Evolutionary conservation across 2,113 vertebrate species (phyloP), one percentile per base, ranked within the genome.

Genomic region (Rhodinocichla rosea): DNA sequence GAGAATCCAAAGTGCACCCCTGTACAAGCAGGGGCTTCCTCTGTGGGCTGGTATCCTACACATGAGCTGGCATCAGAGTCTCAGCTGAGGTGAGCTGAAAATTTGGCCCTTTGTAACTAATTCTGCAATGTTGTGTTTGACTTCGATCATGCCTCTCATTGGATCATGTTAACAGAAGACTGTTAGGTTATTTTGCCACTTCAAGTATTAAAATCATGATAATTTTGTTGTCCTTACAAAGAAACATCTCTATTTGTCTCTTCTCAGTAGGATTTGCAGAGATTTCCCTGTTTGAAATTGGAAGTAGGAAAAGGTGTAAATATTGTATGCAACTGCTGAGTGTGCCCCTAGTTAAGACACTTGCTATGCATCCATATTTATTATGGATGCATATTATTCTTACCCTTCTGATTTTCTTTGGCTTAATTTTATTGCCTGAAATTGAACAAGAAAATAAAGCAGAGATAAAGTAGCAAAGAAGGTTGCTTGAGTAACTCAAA

Each of bases 1-100:
- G 69, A 60, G 28, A 62, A 85, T 42, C 42, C 50, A 56, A 69
- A 74, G 67, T 35, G 39, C 63, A 18, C 13, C 42, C 39, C 35
- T 70, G 28, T 37, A 8, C 52, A 20, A 83, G 56, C 17, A 28
- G 47, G 16, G 59, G 27, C 14, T 32, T 91, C 3, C 2, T 62
- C 42, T 81, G 9, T 42, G 64, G 64, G 76, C 39, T 80, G 24
- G 7, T 55, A 3, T 49, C 62, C 85, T 65, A 37, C 30, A 52
- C 4, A 0, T 18, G 59, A 84, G 12, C 87, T 68, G 37, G 28
- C 52, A 65, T 50, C 2, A 0, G 49, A 64, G 50, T 62, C 35
- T 63, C 45, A 37, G 67, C 26, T 40, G 67, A 76, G 45, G 39
- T 32, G 49, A 93, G 73, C 91, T 97, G 94, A 94, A 95, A 91